Evolutionary conservation across 53 echinoderm and acorn worm species (phyloP).

Genomic region (Arbacia lixula): DNA sequence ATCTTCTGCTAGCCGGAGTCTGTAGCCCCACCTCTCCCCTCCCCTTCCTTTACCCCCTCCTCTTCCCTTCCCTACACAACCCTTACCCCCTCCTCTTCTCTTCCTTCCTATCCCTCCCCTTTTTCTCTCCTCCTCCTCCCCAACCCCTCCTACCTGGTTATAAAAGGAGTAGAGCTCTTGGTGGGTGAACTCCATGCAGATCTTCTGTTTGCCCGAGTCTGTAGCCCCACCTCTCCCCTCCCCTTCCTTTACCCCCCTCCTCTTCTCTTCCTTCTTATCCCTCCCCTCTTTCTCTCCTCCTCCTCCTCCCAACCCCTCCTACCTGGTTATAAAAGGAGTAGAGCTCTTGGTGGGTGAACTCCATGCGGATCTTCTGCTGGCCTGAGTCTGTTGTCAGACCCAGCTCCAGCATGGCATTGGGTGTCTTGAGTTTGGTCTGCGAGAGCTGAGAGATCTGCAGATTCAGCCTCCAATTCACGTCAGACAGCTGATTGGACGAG

Average conservation of each 20-base stretch:
- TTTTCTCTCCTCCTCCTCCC: background rate
- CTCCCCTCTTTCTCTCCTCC: background rate
- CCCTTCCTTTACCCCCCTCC: background rate
- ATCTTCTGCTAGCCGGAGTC: no score
- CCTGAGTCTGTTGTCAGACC: slow-evolving; percentile 69
- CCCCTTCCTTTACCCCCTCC: no score
- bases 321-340: slow-evolving; percentile 93
- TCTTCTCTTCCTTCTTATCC: background rate
- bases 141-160: slow-evolving; percentile 65
- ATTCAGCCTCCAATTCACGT: slow-evolving; percentile 95
- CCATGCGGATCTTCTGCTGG: slow-evolving; percentile 79
- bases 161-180: slow-evolving; percentile 91
- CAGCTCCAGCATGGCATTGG: slow-evolving; percentile 93
- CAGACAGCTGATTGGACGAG: slow-evolving; percentile 82
- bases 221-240: slow-evolving; percentile 57
- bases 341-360: slow-evolving; percentile 91
- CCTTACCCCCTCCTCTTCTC: background rate
- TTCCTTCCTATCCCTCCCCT: background rate
- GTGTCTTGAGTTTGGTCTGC: slow-evolving; percentile 86
- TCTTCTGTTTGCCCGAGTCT: slow-evolving; percentile 68
- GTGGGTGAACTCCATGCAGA: slow-evolving; percentile 91
- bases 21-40: no score
- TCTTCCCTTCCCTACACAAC: no score
- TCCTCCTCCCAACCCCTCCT: background rate
- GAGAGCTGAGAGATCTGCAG: slow-evolving; percentile 90